Conservation (phyloP, 2,113 vertebrate genomes). For the Pelobates fuscus region DNA sequence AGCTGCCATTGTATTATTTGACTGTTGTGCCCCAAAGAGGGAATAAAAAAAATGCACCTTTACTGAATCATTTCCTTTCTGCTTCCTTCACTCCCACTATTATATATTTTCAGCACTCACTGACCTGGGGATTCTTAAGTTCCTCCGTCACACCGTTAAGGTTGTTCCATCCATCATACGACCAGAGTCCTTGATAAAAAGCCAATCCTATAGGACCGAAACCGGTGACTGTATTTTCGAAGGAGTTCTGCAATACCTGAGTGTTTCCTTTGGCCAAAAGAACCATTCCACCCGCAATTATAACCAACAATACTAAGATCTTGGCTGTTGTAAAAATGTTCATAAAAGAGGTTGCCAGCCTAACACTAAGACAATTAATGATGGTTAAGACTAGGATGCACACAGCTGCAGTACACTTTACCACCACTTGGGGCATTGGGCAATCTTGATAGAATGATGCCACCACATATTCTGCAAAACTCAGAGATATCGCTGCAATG, state of each 20-base stretch:
- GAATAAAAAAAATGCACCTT: too few relatives aligned
- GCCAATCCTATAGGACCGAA: slow-evolving; percentile 69
- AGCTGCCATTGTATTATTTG: too few relatives aligned
- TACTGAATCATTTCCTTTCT: too few relatives aligned
- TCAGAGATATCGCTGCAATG: slow-evolving; percentile 70
- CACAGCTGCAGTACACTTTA: slow-evolving; percentile 65
- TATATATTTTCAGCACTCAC: slow-evolving; percentile 47
- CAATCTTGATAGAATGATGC: slow-evolving; percentile 74
- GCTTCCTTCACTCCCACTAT: too few relatives aligned
- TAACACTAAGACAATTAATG: slow-evolving; percentile 72
- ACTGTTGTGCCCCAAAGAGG: too few relatives aligned
- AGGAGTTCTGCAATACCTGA: slow-evolving; percentile 65
- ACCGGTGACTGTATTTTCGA: slow-evolving; percentile 66
- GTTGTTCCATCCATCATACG: slow-evolving; percentile 78
- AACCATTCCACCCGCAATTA: slow-evolving; percentile 71
- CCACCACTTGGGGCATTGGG: slow-evolving; percentile 57
- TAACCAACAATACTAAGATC: slow-evolving; percentile 69
- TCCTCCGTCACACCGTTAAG: slow-evolving; percentile 80
- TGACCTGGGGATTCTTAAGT: slow-evolving; percentile 79
- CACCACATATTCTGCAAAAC: slow-evolving; percentile 71
- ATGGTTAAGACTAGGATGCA: slow-evolving; percentile 68
- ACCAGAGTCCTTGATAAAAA: slow-evolving; percentile 82
- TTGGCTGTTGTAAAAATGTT: slow-evolving; percentile 76
- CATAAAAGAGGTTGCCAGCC: slow-evolving; percentile 68
- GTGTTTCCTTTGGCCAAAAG: slow-evolving; percentile 57